phyloP scores from a whole-genome alignment of 1,140 invertebrate genomes.

The Drosophila yakuba region DNA sequence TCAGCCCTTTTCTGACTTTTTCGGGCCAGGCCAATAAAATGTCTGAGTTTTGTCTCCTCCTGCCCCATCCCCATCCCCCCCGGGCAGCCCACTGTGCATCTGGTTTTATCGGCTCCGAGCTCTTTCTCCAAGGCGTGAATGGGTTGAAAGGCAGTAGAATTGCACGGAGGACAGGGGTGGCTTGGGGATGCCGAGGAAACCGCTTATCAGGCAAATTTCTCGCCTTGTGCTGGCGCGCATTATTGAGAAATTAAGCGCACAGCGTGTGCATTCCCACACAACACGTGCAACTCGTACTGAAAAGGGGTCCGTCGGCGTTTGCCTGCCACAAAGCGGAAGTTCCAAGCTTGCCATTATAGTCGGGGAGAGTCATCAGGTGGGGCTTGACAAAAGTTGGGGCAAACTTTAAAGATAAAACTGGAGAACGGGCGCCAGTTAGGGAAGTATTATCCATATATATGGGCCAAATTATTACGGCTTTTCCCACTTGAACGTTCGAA shows the following conservation, averaged over 20 bases:
- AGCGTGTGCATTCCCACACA: conserved; percentile 58
- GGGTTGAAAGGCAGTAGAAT: conserved; percentile 1
- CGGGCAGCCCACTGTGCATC: conserved; percentile 21
- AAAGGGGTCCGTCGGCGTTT: conserved; percentile 14
- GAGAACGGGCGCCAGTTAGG: conserved; percentile 25
- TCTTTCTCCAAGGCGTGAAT: conserved; percentile 12
- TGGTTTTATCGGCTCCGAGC: conserved; percentile 43
- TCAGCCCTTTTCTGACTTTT: conserved; percentile 34
- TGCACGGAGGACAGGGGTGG: conserved; percentile 3
- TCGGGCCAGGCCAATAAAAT: conserved; percentile 64
- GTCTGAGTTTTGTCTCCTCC: conserved; percentile 51
- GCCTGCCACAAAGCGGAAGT: conserved; percentile 30
- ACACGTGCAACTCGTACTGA: conserved; percentile 47
- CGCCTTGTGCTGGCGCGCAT: conserved; percentile 58
- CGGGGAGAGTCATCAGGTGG: conserved; percentile 25
- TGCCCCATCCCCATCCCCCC: not conserved
- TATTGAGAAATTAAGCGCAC: conserved; percentile 75
- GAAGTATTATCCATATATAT: conserved; percentile 25
- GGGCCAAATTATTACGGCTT: not conserved
- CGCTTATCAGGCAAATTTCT: conserved; percentile 71
- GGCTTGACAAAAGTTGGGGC: conserved; percentile 32
- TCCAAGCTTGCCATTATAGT: conserved; percentile 18
- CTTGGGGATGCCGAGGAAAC: conserved; percentile 23
- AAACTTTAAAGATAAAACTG: conserved; percentile 72
- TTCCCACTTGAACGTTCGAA: not conserved